Conservation (phyloP, 2,888 invertebrate species). For the Rhabditoides inermis region DNA sequence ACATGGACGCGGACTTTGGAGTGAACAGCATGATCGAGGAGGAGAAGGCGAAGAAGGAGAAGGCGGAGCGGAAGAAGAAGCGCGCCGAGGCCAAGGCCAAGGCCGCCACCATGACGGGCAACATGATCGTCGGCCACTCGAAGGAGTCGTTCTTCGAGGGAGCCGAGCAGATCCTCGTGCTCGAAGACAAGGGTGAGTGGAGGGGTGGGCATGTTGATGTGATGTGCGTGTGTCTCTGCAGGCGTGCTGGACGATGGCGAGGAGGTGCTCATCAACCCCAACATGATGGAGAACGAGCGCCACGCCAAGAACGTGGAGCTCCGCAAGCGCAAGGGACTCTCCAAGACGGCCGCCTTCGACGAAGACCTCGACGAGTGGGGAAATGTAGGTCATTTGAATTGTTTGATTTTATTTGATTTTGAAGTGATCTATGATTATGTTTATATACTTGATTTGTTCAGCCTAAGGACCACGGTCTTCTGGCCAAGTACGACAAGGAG, state of each 20-base stretch:
- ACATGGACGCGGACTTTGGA: slow-evolving; percentile 89
- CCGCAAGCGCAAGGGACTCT: slow-evolving; percentile 70
- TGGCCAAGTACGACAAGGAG: slow-evolving; percentile 90
- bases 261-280: slow-evolving; percentile 74
- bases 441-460: slow-evolving; percentile 4
- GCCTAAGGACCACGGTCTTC: slow-evolving; percentile 55
- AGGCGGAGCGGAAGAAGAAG: slow-evolving; percentile 6
- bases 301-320: slow-evolving; percentile 67
- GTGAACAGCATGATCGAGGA: slow-evolving; percentile 75
- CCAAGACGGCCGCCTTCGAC: slow-evolving; percentile 69
- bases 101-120: slow-evolving; percentile 54
- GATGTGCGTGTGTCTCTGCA: slow-evolving; percentile 30
- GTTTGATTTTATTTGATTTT: slow-evolving; percentile 3
- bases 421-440: background rate
- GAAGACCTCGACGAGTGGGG: slow-evolving; percentile 60
- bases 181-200: slow-evolving; percentile 75
- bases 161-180: slow-evolving; percentile 72
- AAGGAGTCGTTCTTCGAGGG: slow-evolving; percentile 46
- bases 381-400: slow-evolving; percentile 54
- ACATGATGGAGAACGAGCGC: slow-evolving; percentile 54
- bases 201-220: too few species aligned
- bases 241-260: slow-evolving; percentile 71
- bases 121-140: slow-evolving; percentile 76
- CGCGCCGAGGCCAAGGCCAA: too few species aligned
- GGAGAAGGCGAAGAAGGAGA: slow-evolving; percentile 58